These are phyloP conservation scores for Marasmarcha lunaedactyla DNA, from an alignment of 2,888 invertebrate species.

Conservation along the genomic window DNA sequence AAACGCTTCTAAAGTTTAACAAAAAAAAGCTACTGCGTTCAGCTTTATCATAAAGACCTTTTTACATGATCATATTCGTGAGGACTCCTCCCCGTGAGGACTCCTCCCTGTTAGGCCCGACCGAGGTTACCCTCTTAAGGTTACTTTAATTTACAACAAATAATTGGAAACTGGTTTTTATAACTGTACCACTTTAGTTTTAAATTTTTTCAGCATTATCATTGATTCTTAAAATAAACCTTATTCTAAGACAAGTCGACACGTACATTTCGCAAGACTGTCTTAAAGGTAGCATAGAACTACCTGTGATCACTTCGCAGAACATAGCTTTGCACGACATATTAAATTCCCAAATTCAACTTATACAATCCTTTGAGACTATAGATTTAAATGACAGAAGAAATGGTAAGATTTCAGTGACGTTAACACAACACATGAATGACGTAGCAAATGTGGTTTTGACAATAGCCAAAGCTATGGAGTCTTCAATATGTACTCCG, in stretches of 20 bases:
- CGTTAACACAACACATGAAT: constrained; percentile 18
- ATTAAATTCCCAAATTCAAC: constrained; percentile 26
- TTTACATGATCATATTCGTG: too few relatives aligned
- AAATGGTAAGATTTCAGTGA: constrained; percentile 8
- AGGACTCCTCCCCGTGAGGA: too few relatives aligned
- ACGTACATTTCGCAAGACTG: constrained; percentile 24
- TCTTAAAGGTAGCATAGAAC: constrained; percentile 17
- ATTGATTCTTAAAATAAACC: constrained; percentile 16
- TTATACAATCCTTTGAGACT: constrained; percentile 22
- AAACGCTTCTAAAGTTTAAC: too few relatives aligned
- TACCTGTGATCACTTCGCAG: constrained; percentile 22
- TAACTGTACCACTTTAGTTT: too few relatives aligned
- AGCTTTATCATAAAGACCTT: too few relatives aligned
- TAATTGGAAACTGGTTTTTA: too few relatives aligned
- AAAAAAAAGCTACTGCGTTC: too few relatives aligned
- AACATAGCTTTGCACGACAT: constrained; percentile 24
- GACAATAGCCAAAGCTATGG: constrained; percentile 26
- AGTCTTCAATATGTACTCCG: constrained; percentile 27
- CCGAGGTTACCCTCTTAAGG: too few relatives aligned
- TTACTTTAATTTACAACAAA: too few relatives aligned
- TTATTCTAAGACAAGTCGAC: constrained; percentile 25
- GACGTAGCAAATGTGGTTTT: constrained; percentile 30
- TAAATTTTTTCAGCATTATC: not conserved
- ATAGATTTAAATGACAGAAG: constrained; percentile 8
- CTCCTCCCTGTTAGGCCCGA: too few relatives aligned